These are phyloP conservation scores for Eospalax fontanierii DNA, from an alignment of 2,797 vertebrate genomes.

Conservation along the genomic window DNA sequence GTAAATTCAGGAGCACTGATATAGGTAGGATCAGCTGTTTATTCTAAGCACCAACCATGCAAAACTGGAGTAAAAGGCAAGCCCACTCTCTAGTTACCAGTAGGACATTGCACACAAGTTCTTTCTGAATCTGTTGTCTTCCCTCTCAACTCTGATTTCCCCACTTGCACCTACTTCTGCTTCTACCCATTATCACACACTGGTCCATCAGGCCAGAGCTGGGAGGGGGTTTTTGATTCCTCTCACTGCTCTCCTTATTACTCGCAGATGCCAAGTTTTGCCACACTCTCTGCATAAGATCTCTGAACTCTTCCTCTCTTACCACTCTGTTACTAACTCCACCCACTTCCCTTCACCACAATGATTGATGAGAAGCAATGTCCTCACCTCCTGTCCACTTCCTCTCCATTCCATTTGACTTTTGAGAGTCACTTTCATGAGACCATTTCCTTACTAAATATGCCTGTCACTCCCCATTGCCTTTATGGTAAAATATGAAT, in stretches of 20 bases:
- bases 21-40: background rate
- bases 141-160: background rate
- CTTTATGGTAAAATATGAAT: conserved; percentile 26
- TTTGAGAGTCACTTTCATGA: background rate
- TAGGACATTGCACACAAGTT: background rate
- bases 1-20: background rate
- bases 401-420: background rate
- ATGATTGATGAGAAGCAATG: background rate
- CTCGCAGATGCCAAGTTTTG: background rate
- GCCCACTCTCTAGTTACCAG: background rate
- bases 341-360: background rate
- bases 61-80: background rate
- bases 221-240: background rate
- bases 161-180: background rate
- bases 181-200: too few species aligned
- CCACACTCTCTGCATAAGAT: background rate
- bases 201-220: background rate
- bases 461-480: background rate
- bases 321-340: background rate
- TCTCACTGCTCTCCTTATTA: background rate
- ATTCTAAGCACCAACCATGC: background rate
- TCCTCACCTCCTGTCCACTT: background rate
- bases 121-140: conserved; percentile 24
- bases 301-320: background rate
- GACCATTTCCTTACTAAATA: background rate